phyloP scores from a whole-genome alignment of 2,888 invertebrate genomes.

The Trissolcus japonicus region DNA sequence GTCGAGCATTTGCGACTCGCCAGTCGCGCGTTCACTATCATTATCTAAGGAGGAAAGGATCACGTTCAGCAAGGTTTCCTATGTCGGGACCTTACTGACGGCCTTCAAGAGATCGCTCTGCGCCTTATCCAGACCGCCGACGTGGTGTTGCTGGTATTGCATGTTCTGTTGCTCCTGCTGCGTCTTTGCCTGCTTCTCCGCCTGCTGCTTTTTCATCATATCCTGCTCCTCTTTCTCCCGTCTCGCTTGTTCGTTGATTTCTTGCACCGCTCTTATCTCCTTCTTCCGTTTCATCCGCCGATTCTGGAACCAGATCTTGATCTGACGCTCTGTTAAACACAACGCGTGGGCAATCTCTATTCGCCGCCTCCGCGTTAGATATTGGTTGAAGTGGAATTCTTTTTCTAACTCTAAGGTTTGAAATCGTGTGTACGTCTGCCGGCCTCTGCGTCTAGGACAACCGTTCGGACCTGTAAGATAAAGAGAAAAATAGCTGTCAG shows the following conservation, averaged over 20 bases:
- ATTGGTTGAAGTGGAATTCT: conserved; percentile 99
- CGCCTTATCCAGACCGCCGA: conserved; percentile 85
- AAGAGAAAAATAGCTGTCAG: background rate
- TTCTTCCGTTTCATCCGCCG: conserved; percentile 98
- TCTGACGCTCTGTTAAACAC: conserved; percentile 96
- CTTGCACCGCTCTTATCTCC: conserved; percentile 94
- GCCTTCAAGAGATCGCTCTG: conserved; percentile 86
- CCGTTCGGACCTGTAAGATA: conserved; percentile 90
- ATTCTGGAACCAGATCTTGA: conserved; percentile 98
- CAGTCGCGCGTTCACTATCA: conserved; percentile 55
- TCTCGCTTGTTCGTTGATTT: conserved; percentile 95
- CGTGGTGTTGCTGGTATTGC: conserved; percentile 84
- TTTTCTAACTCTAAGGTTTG: conserved; percentile 98
- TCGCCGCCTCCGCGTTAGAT: conserved; percentile 95
- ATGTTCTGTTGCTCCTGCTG: conserved; percentile 83
- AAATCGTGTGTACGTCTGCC: conserved; percentile 98
- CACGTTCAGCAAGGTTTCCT: conserved; percentile 76
- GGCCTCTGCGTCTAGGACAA: conserved; percentile 93
- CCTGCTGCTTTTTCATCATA: conserved; percentile 92
- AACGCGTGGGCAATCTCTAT: conserved; percentile 98
- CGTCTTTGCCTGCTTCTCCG: conserved; percentile 90
- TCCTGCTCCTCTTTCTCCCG: conserved; percentile 94
- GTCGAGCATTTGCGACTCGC: conserved; percentile 62
- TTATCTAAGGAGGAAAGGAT: conserved; percentile 60
- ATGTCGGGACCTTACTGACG: conserved; percentile 87